phyloP scores from a whole-genome alignment of 1,140 invertebrate species.

The Melanaphis sacchari region DNA sequence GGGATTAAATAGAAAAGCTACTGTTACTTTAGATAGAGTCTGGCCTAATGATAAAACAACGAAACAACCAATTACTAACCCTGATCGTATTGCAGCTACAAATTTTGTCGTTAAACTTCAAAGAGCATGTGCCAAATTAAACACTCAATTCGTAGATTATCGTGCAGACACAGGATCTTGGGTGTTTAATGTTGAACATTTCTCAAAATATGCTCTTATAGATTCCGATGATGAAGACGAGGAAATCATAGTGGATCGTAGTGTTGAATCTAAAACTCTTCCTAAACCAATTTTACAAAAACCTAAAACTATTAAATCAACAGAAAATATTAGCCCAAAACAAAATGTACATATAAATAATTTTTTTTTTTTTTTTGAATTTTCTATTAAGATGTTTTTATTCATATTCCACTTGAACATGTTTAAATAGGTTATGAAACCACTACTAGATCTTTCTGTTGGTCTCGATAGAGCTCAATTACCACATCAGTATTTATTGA shows the following conservation, averaged over 20 bases:
- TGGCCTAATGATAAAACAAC: slow-evolving; percentile 92
- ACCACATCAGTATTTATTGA: slow-evolving; percentile 44
- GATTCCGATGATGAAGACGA: slow-evolving; percentile 87
- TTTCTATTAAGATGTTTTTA: not conserved
- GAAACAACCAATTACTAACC: slow-evolving; percentile 81
- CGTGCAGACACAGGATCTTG: slow-evolving; percentile 94
- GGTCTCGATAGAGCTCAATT: slow-evolving; percentile 50
- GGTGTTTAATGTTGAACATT: slow-evolving; percentile 94
- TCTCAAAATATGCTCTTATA: slow-evolving; percentile 93
- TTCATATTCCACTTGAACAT: not conserved
- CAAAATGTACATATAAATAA: slow-evolving; percentile 29
- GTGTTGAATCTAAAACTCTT: slow-evolving; percentile 63
- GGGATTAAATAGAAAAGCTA: slow-evolving; percentile 89
- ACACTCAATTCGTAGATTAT: slow-evolving; percentile 93
- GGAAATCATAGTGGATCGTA: slow-evolving; percentile 58
- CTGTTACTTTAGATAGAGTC: slow-evolving; percentile 91
- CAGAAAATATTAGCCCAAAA: slow-evolving; percentile 32
- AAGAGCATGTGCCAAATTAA: slow-evolving; percentile 82
- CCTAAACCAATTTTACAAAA: slow-evolving; percentile 61
- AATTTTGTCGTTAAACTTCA: slow-evolving; percentile 89
- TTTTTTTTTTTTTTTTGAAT: not conserved
- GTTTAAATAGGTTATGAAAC: slow-evolving; percentile 23
- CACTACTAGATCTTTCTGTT: slow-evolving; percentile 46
- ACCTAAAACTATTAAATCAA: slow-evolving; percentile 21
- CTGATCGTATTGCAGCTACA: slow-evolving; percentile 78